Percentiles rank a stretch among this genome's conserved stretches.
Conservation (phyloP, 2,113 vertebrate genomes). For the Dipodomys merriami region DNA sequence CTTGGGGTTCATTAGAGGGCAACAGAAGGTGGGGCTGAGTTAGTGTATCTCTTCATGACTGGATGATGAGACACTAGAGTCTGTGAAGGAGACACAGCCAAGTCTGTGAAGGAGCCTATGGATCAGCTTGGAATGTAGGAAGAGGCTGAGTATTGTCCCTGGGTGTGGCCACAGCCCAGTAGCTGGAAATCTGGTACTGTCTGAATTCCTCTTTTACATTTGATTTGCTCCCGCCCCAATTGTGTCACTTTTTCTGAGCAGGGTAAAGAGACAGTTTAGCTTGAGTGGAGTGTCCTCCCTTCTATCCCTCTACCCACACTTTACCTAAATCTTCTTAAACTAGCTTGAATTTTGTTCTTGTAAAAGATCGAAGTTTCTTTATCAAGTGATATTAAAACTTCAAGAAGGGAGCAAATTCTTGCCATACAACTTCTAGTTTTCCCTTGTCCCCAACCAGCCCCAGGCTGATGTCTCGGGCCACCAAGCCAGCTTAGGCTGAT, state of each 20-base stretch:
- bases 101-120: background rate
- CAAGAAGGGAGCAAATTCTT: background rate
- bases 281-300: accelerated
- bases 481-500: background rate
- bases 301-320: accelerated
- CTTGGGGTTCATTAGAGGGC: background rate
- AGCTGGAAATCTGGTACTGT: no score
- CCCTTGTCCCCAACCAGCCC: accelerated
- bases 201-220: background rate
- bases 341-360: background rate
- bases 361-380: background rate
- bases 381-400: background rate
- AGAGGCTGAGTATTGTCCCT: background rate
- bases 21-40: background rate
- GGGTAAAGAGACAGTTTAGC: no score
- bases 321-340: background rate
- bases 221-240: background rate
- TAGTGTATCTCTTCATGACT: background rate
- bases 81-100: accelerated
- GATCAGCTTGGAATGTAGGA: background rate
- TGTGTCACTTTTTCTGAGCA: background rate
- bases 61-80: background rate
- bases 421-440: background rate
- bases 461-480: background rate
- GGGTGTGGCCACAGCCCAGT: background rate